Evolutionary conservation across 2,888 invertebrate species (phyloP).

Genomic region (Drosophila kuntzei): DNA sequence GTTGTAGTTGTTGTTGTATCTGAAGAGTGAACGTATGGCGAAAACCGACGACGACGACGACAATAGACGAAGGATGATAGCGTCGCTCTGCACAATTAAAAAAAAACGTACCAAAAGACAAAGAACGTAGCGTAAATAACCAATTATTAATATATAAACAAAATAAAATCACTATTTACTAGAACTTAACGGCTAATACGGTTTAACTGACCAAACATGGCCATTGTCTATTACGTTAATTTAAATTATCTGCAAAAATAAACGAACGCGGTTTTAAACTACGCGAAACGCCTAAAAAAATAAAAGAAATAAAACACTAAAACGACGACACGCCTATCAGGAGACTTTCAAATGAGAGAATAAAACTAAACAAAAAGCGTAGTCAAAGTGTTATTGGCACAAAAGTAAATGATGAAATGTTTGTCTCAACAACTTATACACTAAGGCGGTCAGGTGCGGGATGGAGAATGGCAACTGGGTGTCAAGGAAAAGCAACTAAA

Average conservation of each 20-base stretch:
- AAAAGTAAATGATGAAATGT: conserved; percentile 46
- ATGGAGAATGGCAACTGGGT: background rate
- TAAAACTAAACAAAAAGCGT: conserved; percentile 13
- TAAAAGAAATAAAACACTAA: conserved; percentile 10
- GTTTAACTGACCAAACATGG: conserved; percentile 2
- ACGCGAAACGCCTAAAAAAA: conserved; percentile 13
- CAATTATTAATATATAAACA: background rate
- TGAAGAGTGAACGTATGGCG: conserved; percentile 43
- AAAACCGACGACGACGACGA: conserved; percentile 51
- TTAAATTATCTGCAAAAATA: background rate
- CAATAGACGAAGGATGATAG: conserved; percentile 65
- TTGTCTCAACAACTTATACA: conserved; percentile 18
- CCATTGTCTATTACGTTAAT: background rate
- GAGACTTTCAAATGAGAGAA: conserved; percentile 17
- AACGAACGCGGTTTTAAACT: background rate
- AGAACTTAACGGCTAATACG: conserved; percentile 1
- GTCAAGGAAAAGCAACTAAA: conserved; percentile 10
- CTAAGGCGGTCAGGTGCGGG: background rate
- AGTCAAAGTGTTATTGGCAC: conserved; percentile 21
- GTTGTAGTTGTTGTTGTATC: conserved; percentile 15
- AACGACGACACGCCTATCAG: conserved; percentile 20
- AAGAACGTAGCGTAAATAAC: conserved; percentile 4
- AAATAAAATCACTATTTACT: background rate
- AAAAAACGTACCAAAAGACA: conserved; percentile 5
- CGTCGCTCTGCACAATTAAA: conserved; percentile 53